Evolutionary conservation across 2,888 invertebrate species (phyloP).

Genomic region (Lasioglossum malachurum): DNA sequence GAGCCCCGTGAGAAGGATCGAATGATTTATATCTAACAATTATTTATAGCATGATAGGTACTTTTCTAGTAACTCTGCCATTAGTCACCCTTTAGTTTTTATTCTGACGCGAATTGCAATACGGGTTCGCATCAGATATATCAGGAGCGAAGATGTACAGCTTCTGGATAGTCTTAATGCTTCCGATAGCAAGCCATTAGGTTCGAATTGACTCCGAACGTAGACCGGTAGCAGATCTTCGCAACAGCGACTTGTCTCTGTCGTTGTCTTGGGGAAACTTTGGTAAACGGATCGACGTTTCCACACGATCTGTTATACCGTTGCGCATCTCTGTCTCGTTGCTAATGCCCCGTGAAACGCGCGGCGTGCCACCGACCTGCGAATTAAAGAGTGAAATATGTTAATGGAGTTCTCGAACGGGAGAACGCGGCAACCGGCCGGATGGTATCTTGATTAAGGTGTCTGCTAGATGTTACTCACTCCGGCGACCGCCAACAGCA

Average conservation of each 20-base stretch:
- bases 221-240: conserved; percentile 1
- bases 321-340: conserved; percentile 67
- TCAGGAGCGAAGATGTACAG: background rate
- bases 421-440: conserved; percentile 52
- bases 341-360: conserved; percentile 80
- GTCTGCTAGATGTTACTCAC: conserved; percentile 77
- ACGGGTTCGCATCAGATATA: background rate
- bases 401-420: conserved; percentile 77
- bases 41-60: background rate
- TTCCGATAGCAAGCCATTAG: conserved; percentile 3
- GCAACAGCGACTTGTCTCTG: background rate
- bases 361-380: conserved; percentile 70
- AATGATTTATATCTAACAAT: background rate
- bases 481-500: conserved; percentile 63
- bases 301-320: conserved; percentile 27
- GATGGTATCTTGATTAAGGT: conserved; percentile 81
- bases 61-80: background rate
- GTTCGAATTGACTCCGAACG: background rate
- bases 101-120: background rate
- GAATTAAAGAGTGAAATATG: conserved; percentile 81
- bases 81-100: background rate
- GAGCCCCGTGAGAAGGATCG: background rate
- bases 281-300: conserved; percentile 33
- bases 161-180: background rate
- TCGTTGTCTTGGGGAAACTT: conserved; percentile 7